phyloP scores from a whole-genome alignment of 2,888 invertebrate species.

The Proisotoma minuta region DNA sequence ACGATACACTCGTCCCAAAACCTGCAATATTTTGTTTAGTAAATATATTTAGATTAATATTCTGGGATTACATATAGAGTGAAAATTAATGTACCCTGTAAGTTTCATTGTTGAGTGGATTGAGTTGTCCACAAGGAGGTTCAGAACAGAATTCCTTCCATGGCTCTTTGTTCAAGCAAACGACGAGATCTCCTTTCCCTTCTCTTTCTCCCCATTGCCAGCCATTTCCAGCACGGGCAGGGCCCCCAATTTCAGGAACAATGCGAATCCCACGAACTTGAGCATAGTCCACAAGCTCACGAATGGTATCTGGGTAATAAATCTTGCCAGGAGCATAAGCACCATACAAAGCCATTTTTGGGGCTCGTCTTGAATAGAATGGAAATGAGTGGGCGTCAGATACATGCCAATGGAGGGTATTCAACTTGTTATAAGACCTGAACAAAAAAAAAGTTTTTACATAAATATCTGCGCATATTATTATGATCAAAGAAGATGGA shows the following conservation, averaged over 20 bases:
- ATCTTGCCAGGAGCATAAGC: constrained; percentile 58
- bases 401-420: constrained; percentile 88
- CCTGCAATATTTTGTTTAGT: constrained; percentile 46
- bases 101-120: constrained; percentile 68
- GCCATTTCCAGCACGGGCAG: constrained; percentile 77
- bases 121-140: constrained; percentile 80
- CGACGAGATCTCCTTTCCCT: constrained; percentile 68
- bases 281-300: constrained; percentile 67
- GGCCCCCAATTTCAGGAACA: constrained; percentile 82
- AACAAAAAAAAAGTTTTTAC: too few species aligned
- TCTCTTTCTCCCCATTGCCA: constrained; percentile 75
- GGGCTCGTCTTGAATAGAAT: constrained; percentile 67
- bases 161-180: constrained; percentile 71
- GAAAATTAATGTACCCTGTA: constrained; percentile 63
- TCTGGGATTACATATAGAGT: constrained; percentile 63
- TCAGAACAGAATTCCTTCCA: constrained; percentile 72
- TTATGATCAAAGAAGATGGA: too few species aligned
- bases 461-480: too few species aligned
- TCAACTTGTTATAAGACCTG: constrained; percentile 81
- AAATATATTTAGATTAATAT: not conserved
- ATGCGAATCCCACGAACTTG: constrained; percentile 74
- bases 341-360: constrained; percentile 66
- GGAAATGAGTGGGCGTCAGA: constrained; percentile 92
- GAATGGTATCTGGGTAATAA: constrained; percentile 64
- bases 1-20: constrained; percentile 65